Evolutionary conservation across 2,888 invertebrate species (phyloP).

Genomic region (Iphiclides podalirius): DNA sequence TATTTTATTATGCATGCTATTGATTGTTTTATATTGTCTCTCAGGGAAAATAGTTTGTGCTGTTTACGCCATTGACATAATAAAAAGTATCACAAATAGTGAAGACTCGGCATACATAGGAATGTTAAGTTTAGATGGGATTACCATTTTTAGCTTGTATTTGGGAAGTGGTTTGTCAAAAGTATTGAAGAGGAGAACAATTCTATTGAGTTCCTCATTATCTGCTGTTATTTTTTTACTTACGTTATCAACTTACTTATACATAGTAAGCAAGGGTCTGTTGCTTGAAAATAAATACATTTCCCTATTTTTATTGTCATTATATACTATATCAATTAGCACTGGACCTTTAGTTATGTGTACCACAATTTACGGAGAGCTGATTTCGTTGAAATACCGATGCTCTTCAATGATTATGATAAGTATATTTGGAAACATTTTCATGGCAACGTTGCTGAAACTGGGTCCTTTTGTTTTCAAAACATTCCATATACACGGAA

Average conservation of each 20-base stretch:
- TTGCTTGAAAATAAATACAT: conserved; percentile 32
- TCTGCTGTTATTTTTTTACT: conserved; percentile 28
- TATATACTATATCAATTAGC: conserved; percentile 50
- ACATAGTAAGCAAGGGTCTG: conserved; percentile 22
- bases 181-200: neutral
- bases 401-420: conserved; percentile 11
- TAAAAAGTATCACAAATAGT: conserved; percentile 18
- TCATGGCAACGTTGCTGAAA: conserved; percentile 22
- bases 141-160: conserved; percentile 38
- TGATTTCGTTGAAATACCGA: conserved; percentile 24
- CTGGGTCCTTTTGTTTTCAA: conserved; percentile 26
- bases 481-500: conserved; percentile 27
- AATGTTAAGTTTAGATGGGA: conserved; percentile 24
- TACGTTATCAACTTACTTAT: conserved; percentile 29
- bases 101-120: conserved; percentile 18
- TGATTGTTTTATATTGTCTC: conserved; percentile 31
- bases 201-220: conserved; percentile 6
- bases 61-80: conserved; percentile 19
- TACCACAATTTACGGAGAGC: conserved; percentile 42
- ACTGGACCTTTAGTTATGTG: conserved; percentile 56
- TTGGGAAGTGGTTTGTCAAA: conserved; percentile 26
- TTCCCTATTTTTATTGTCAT: conserved; percentile 40
- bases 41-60: conserved; percentile 18
- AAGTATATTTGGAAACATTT: neutral
- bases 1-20: conserved; percentile 33